Evolutionary conservation across 2,888 invertebrate genomes (phyloP).

Genomic region (Tanytarsus gracilentus): DNA sequence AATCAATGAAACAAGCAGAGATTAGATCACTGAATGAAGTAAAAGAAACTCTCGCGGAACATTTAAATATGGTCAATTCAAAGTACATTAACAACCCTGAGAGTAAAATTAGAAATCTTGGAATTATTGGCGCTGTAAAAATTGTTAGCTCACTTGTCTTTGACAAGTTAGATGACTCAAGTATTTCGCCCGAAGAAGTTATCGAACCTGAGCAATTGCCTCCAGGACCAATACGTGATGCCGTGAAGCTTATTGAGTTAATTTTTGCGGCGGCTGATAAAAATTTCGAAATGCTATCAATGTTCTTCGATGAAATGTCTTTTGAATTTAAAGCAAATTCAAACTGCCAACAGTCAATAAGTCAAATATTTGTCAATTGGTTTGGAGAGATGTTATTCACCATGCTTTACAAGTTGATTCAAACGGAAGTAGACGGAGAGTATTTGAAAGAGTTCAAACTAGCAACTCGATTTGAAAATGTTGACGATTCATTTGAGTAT

Average conservation of each 20-base stretch:
- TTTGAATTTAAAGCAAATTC: slow-evolving; percentile 1
- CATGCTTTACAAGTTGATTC: neutral
- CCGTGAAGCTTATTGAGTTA: slow-evolving; percentile 1
- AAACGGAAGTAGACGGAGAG: neutral
- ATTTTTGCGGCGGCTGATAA: neutral
- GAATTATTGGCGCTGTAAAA: slow-evolving; percentile 14
- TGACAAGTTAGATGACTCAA: neutral
- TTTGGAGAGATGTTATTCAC: neutral
- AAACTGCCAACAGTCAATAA: neutral
- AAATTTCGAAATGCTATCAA: slow-evolving; percentile 1
- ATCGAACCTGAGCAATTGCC: slow-evolving; percentile 2
- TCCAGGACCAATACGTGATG: slow-evolving; percentile 13
- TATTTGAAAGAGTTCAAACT: neutral
- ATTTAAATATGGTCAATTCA: slow-evolving; percentile 4
- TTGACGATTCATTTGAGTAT: neutral
- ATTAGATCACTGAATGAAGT: neutral
- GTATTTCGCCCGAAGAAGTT: neutral
- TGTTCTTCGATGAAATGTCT: slow-evolving; percentile 19
- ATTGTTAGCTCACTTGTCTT: neutral
- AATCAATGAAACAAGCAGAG: neutral
- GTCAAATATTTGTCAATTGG: slow-evolving; percentile 6
- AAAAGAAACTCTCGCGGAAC: slow-evolving; percentile 1
- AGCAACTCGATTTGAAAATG: neutral
- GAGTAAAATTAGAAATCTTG: slow-evolving; percentile 10
- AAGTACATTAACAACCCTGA: slow-evolving; percentile 15